Evolutionary conservation across 23 tunicate genomes (phyloP).

Genomic region (Aplidium turbinatum): DNA sequence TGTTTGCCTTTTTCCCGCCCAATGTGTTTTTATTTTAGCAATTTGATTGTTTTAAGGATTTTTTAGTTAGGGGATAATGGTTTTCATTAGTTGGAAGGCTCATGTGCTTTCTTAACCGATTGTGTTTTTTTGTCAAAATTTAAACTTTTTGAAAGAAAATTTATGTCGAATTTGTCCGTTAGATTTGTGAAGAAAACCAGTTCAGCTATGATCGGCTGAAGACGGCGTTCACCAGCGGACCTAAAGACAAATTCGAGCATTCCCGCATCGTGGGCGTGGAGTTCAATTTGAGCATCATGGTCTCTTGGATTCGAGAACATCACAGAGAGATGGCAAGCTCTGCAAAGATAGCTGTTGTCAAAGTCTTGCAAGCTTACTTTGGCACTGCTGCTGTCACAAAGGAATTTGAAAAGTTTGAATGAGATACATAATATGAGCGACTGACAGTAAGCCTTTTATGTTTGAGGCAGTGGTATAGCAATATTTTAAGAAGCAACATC

Average conservation of each 20-base stretch:
- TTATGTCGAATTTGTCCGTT: conserved; percentile 6
- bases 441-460: too few relatives aligned
- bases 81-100: too few relatives aligned
- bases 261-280: conserved; percentile 56
- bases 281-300: conserved; percentile 67
- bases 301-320: conserved; percentile 63
- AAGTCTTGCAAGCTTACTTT: conserved; percentile 72
- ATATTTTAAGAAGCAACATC: too few relatives aligned
- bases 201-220: conserved; percentile 52
- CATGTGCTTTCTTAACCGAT: too few relatives aligned
- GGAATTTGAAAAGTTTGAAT: conserved; percentile 49
- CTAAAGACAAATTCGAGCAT: conserved; percentile 78
- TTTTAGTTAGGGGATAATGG: too few relatives aligned
- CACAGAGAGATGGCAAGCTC: conserved; percentile 80
- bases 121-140: too few relatives aligned
- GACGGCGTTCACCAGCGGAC: conserved; percentile 70
- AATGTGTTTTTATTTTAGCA: too few relatives aligned
- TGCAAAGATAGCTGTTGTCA: conserved; percentile 67
- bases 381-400: conserved; percentile 56
- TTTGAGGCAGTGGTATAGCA: background rate
- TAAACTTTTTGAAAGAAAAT: too few relatives aligned
- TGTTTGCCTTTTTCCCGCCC: too few relatives aligned
- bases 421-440: too few relatives aligned
- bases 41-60: too few relatives aligned
- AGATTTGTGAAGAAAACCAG: conserved; percentile 48